phyloP scores from a whole-genome alignment of 37 sponge, comb jelly and placozoan genomes.

The Chondrilla cf. caribensis region DNA sequence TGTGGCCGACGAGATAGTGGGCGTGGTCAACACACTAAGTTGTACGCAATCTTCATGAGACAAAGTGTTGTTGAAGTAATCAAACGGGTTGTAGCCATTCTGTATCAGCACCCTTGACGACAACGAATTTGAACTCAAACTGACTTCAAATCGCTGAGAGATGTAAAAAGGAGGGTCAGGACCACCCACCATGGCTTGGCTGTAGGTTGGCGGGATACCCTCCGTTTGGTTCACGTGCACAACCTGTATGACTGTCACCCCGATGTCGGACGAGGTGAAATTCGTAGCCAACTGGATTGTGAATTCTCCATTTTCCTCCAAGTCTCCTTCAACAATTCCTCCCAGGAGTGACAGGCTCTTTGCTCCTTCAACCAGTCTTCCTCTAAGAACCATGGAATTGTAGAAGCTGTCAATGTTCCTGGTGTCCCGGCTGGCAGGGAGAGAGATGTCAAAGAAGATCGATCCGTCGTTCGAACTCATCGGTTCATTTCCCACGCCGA shows the following conservation, averaged over 20 bases:
- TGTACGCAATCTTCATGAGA: conserved; percentile 30
- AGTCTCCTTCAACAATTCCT: conserved; percentile 50
- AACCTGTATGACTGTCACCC: conserved; percentile 65
- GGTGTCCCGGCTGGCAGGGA: conserved; percentile 37
- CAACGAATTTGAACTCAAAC: not conserved
- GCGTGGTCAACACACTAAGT: too few species aligned
- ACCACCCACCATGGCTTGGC: conserved; percentile 37
- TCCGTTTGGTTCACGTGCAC: not conserved
- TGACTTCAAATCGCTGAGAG: conserved; percentile 20
- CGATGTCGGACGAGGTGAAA: conserved; percentile 30
- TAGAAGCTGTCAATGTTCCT: conserved; percentile 41
- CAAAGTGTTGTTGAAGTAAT: conserved; percentile 21
- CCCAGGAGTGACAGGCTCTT: conserved; percentile 39
- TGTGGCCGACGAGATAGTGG: not conserved
- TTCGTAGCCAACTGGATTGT: conserved; percentile 23
- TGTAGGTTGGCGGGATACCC: conserved; percentile 29
- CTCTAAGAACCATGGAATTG: conserved; percentile 20
- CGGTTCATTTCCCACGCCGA: conserved; percentile 2
- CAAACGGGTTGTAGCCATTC: conserved; percentile 62
- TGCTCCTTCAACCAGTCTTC: not conserved
- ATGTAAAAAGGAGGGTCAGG: conserved; percentile 28
- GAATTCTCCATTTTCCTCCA: conserved; percentile 45
- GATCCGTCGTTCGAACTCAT: conserved; percentile 15
- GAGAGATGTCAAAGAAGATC: conserved; percentile 48
- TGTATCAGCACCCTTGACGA: conserved; percentile 10